phyloP scores from a whole-genome alignment of 2,888 invertebrate genomes.

The Apamea anceps region DNA sequence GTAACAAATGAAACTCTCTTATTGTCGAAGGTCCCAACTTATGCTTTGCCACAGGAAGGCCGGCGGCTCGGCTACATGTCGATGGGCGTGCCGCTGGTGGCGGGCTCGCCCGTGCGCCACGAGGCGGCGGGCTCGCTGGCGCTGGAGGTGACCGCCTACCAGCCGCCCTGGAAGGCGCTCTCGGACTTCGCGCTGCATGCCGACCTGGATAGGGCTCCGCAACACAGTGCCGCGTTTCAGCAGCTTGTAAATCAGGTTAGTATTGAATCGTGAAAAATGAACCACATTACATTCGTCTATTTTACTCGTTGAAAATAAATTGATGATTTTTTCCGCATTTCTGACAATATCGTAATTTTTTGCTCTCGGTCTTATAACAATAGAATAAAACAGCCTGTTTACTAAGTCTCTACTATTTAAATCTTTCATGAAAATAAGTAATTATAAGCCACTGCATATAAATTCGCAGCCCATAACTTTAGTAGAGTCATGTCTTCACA shows the following conservation, averaged over 20 bases:
- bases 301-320: neutral
- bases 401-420: neutral
- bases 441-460: too few relatives aligned
- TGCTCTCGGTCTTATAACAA: neutral
- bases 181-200: slow-evolving; percentile 98
- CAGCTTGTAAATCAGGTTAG: slow-evolving; percentile 97
- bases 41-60: slow-evolving; percentile 93
- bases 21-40: slow-evolving; percentile 65
- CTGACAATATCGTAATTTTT: too few relatives aligned
- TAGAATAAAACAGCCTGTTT: neutral
- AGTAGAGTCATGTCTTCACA: too few relatives aligned
- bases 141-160: slow-evolving; percentile 97
- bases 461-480: too few relatives aligned
- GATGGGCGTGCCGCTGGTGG: slow-evolving; percentile 99
- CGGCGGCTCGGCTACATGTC: slow-evolving; percentile 97
- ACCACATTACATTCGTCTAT: neutral
- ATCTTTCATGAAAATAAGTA: neutral
- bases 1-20: slow-evolving; percentile 49
- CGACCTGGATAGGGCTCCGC: slow-evolving; percentile 97
- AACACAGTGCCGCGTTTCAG: slow-evolving; percentile 97
- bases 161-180: slow-evolving; percentile 99
- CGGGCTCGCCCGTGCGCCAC: slow-evolving; percentile 97
- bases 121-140: slow-evolving; percentile 96
- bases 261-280: slow-evolving; percentile 7
- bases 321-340: neutral